Base-by-base conservation (phyloP, 1,140 invertebrate species). In the Brachionus calyciflorus region DNA sequence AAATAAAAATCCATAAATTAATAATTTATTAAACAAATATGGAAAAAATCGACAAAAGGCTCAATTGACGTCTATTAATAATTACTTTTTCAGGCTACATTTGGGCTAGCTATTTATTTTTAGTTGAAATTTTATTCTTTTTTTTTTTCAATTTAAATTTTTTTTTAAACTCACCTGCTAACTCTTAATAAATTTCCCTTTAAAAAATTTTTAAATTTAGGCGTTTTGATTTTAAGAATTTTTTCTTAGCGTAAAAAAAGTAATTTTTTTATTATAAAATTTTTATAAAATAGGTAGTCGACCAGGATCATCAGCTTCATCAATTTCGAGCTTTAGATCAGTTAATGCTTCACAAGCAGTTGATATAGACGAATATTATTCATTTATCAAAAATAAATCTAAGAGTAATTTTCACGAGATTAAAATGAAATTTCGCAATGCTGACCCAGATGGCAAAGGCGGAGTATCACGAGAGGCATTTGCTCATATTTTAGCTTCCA, bases 401-500 rank as follows among this genome's bases (percentile, higher is more conserved):
- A 80, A 80, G 60, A 80, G 77, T 33, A 81, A 80, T 48, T 84
- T 80, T 73, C 82, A 80, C 73, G 83, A 85, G 77, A 78, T 85
- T 21, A 80, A 80, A 65, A 84, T 83, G 69, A 80, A 80, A 44
- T 85, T 85, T 77, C 82, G 81, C 49, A 81, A 84, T 77, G 84
- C 84, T 44, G 84, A 85, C 57, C 83, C 83, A 19, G 83, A 85
- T 75, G 80, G 81, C 14, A 82, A 82, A 79, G 83, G 83, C 40
- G 83, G 84, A 69, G 83, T 85, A 6, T 81, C 82, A n/a, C 81
- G 81, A 83, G 84, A 80, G 55, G 76, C 77, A 40, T 76, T 76
- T 48, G 33, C 49, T 17, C 73, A 76, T 30, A 76, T 76, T 26
- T 30, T 76, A n/a, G 73, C 73, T 60, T 41, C 73, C 21, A 76